phyloP scores from a whole-genome alignment of 2,888 invertebrate species.

The Perizoma flavofasciatum region DNA sequence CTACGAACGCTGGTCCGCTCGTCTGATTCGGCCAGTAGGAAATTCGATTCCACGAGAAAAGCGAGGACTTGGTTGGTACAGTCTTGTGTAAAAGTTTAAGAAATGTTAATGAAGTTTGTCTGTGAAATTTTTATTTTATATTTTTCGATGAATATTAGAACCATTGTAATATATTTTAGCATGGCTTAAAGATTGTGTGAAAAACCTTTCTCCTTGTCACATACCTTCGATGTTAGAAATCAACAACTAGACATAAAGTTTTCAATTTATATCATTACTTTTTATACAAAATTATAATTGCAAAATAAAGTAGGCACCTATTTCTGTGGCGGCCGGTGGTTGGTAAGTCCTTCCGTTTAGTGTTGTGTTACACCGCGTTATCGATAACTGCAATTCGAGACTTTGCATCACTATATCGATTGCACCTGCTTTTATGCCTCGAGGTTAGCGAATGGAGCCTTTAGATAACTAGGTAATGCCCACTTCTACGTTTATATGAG shows the following conservation, averaged over 20 bases:
- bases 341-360: constrained; percentile 67
- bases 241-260: too few relatives aligned
- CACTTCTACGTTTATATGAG: too few relatives aligned
- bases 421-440: constrained; percentile 46
- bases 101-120: too few relatives aligned
- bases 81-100: too few relatives aligned
- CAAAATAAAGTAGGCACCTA: background rate
- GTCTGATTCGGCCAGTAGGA: constrained; percentile 33
- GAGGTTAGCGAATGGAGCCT: constrained; percentile 15
- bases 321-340: constrained; percentile 11
- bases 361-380: constrained; percentile 65
- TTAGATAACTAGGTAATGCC: constrained; percentile 8
- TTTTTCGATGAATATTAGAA: too few relatives aligned
- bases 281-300: background rate
- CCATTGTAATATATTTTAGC: too few relatives aligned
- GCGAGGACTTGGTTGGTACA: too few relatives aligned
- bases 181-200: too few relatives aligned
- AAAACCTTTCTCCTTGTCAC: too few relatives aligned
- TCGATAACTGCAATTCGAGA: constrained; percentile 66
- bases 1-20: background rate
- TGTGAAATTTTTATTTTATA: too few relatives aligned
- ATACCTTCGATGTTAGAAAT: too few relatives aligned
- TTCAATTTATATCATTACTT: too few relatives aligned
- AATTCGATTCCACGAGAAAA: constrained; percentile 28
- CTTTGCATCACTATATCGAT: constrained; percentile 54